These are phyloP conservation scores for Stenolophus ochropezus DNA, from an alignment of 2,888 invertebrate species.

Conservation along the genomic window DNA sequence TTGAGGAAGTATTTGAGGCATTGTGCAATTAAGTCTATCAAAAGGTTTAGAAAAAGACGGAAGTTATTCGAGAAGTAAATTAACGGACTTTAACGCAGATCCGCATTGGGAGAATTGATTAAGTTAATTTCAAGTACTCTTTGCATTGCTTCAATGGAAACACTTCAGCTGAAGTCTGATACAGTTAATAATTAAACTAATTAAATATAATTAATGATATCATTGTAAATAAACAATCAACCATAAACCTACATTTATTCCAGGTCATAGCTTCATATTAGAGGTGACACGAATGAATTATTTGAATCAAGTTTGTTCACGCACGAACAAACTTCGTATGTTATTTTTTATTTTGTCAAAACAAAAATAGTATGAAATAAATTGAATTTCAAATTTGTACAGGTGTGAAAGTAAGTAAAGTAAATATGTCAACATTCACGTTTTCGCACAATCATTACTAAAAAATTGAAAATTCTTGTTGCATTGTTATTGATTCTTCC, in stretches of 20 bases:
- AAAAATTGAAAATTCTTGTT: no score
- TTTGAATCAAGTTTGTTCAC: no score
- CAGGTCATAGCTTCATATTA: no score
- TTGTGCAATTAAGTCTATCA: slow-evolving; percentile 32
- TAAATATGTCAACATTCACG: no score
- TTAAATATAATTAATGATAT: background rate
- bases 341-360: no score
- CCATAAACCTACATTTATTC: background rate
- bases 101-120: background rate
- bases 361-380: no score
- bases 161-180: background rate
- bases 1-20: slow-evolving; percentile 8
- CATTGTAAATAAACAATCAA: background rate
- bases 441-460: no score
- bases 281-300: no score
- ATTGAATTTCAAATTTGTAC: no score
- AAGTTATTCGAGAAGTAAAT: slow-evolving; percentile 32
- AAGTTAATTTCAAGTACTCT: background rate
- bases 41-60: slow-evolving; percentile 20
- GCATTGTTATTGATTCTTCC: no score
- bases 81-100: slow-evolving; percentile 1
- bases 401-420: no score
- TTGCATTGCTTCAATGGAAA: background rate
- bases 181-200: background rate
- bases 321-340: no score